These are phyloP conservation scores for Apteryx mantelli DNA, from an alignment of 2,113 vertebrate species.

Conservation along the genomic window DNA sequence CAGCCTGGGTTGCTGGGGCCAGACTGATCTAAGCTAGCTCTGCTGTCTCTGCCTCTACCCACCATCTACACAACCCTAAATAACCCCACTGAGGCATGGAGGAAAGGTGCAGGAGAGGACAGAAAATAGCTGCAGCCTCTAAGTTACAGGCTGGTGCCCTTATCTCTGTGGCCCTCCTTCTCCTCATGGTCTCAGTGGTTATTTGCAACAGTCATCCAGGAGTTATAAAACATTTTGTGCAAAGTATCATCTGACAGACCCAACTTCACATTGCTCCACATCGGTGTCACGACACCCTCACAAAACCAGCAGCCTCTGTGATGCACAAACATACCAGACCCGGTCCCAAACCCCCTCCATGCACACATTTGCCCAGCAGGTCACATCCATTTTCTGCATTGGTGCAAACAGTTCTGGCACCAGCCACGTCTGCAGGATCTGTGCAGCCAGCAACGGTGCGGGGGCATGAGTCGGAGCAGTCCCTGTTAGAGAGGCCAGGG, in stretches of 20 bases:
- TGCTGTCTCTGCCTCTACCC: not conserved
- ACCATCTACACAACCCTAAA: not conserved
- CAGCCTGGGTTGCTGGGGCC: not conserved
- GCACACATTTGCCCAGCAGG: not conserved
- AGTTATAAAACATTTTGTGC: not conserved
- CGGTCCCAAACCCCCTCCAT: not conserved
- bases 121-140: not conserved
- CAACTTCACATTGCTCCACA: not conserved
- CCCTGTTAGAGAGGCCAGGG: not conserved
- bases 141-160: not conserved
- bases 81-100: not conserved
- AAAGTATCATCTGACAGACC: not conserved
- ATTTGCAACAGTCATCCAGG: no score
- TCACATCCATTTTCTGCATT: no score
- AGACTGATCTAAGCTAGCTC: not conserved
- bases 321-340: not conserved
- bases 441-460: not conserved
- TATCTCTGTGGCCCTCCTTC: not conserved
- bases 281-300: not conserved
- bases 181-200: not conserved
- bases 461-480: not conserved
- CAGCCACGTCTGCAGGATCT: not conserved
- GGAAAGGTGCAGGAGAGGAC: not conserved
- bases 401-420: not conserved
- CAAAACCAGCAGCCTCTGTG: not conserved